phyloP scores from a whole-genome alignment of 2,113 vertebrate genomes.

The Macquaria ambigua region DNA sequence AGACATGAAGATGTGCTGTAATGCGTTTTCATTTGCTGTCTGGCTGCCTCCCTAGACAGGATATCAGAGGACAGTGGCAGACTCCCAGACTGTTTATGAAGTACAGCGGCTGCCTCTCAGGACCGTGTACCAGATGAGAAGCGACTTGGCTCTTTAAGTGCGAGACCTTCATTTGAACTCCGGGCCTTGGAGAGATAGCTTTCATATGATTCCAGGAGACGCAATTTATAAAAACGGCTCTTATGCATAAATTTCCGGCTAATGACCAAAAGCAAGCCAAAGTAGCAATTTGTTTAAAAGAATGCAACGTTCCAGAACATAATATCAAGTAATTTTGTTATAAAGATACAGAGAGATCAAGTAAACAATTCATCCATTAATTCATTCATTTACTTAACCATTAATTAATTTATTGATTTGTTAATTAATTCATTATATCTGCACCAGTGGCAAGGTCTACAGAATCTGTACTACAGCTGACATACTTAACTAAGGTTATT shows the following conservation, averaged over 20 bases:
- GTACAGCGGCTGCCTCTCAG: conserved; percentile 38
- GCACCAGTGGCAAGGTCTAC: neutral
- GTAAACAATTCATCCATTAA: neutral
- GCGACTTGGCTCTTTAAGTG: conserved; percentile 27
- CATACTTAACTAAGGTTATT: no score
- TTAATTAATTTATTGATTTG: neutral
- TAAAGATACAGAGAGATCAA: neutral
- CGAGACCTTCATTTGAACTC: conserved; percentile 60
- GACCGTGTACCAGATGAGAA: conserved; percentile 32
- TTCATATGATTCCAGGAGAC: conserved; percentile 41
- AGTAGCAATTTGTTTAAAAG: conserved; percentile 33
- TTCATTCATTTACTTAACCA: neutral
- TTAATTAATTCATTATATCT: neutral
- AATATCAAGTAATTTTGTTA: neutral
- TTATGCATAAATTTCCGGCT: conserved; percentile 25
- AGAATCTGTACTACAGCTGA: no score
- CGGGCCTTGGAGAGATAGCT: conserved; percentile 16
- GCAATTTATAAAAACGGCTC: conserved; percentile 30
- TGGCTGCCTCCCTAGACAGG: conserved; percentile 44
- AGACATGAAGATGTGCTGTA: conserved; percentile 49
- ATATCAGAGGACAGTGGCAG: conserved; percentile 50
- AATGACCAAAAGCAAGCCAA: conserved; percentile 38
- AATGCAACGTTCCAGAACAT: neutral
- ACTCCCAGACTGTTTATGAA: conserved; percentile 57
- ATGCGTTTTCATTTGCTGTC: conserved; percentile 51